Percentiles rank a stretch among this genome's conserved stretches.
These are phyloP conservation scores for Sibirionetta formosa DNA, from an alignment of 2,797 vertebrate genomes.

Conservation along the genomic window DNA sequence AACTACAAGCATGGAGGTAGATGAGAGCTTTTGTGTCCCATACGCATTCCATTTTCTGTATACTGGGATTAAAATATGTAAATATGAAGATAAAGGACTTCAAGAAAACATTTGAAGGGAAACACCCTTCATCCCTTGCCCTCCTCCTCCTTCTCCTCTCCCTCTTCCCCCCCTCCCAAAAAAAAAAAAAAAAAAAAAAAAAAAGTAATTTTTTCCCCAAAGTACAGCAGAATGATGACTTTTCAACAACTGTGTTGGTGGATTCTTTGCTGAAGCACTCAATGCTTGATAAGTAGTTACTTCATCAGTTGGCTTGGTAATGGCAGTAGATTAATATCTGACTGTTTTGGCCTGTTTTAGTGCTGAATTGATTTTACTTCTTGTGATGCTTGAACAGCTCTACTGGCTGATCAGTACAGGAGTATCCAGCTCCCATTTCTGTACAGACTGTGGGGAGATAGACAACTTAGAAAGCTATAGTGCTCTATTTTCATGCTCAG, in stretches of 20 bases:
- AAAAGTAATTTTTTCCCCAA: neutral
- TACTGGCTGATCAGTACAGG: neutral
- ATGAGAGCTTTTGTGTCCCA: neutral
- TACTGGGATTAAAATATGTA: neutral
- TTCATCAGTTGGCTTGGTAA: neutral
- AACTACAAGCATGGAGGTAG: neutral
- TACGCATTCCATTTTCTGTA: slow-evolving; percentile 5
- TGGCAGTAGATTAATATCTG: neutral
- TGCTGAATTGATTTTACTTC: neutral
- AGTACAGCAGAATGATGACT: neutral
- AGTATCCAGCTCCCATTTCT: neutral
- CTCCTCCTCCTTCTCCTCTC: too few relatives aligned
- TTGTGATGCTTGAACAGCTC: neutral
- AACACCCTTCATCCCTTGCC: too few relatives aligned
- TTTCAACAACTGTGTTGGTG: neutral
- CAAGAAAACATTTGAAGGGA: slow-evolving; percentile 26
- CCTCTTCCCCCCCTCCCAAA: too few relatives aligned
- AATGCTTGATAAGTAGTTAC: neutral
- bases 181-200: neutral
- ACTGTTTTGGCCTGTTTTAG: neutral
- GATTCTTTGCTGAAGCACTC: neutral
- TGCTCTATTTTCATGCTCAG: neutral
- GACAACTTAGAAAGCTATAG: neutral
- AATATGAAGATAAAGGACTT: slow-evolving; percentile 23
- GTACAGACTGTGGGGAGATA: neutral